Base-by-base conservation (phyloP, 2,113 vertebrate species). In the Cichladusa arquata region DNA sequence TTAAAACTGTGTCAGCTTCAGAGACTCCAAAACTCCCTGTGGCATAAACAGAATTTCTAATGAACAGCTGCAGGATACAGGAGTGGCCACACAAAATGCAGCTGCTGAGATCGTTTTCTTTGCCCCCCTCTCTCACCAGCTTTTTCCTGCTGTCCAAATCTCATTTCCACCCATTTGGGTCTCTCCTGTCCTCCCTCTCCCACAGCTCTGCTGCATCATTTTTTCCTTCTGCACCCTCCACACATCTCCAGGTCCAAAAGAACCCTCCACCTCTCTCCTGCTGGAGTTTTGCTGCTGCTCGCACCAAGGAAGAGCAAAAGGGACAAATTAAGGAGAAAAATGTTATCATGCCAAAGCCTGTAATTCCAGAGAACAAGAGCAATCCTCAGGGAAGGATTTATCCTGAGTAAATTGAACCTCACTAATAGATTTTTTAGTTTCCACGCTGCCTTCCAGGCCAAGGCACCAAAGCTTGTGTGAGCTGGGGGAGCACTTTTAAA, bases 41-140 rank as follows among this genome's bases (percentile, higher is more conserved):
- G 95, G 92, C 96, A 96, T 88, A 92, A 95, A 95, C 89, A 93
- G 87, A 94, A 94, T 96, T 88, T 88, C 90, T 96, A 95, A 96
- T 73, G 83, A 97, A 95, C 93, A 97, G 95, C 96, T 97, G 96
- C 93, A 92, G 92, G 96, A 81, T 72, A n/a, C 91, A 83, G 93
- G 80, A 95, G 88, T 33, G 90, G 90, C 86, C 17, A 0, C 4
- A 10, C 81, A 54, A 90, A 92, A 88, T 0, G 82, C 96, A 94
- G 95, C 95, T 96, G 94, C 86, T 4, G 69, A 74, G 71, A 90
- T 42, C 0, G 1, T 54, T 88, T 77, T 25, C 71, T 34, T 40
- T 56, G 72, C 51, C 58, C 69, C 38, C 8, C n/a, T 51, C 51
- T 86, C 58, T 57, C 70, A 50, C 29, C 85, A 90, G 66, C 71